phyloP scores from a whole-genome alignment of 2,888 invertebrate genomes.

The Netelia virgata region DNA sequence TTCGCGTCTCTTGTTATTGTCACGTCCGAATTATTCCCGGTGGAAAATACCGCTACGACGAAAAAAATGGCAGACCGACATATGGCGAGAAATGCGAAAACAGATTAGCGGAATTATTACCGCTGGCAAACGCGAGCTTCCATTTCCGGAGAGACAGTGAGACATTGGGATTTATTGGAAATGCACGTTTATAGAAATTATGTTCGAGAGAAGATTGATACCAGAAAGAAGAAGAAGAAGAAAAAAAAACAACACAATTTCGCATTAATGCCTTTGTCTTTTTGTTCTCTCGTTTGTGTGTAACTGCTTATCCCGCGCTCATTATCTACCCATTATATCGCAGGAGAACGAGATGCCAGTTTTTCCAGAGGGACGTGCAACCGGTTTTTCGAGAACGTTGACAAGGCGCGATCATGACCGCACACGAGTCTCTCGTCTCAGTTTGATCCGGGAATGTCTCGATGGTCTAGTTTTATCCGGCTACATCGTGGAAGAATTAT shows the following conservation, averaged over 20 bases:
- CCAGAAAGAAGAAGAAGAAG: neutral
- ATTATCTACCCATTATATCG: constrained; percentile 6
- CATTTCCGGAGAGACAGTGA: constrained; percentile 14
- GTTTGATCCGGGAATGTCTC: constrained; percentile 58
- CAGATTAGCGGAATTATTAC: constrained; percentile 36
- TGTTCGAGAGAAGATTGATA: neutral
- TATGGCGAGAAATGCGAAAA: constrained; percentile 21
- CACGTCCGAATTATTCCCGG: neutral
- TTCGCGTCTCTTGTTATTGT: constrained; percentile 13
- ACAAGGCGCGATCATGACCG: constrained; percentile 18
- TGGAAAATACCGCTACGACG: neutral
- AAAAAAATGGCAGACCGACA: neutral
- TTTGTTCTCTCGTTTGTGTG: neutral
- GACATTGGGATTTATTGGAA: neutral
- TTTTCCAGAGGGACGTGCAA: constrained; percentile 1
- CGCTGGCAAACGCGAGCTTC: neutral
- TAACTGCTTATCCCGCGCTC: neutral
- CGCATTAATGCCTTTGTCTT: neutral
- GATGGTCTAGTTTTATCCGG: constrained; percentile 46
- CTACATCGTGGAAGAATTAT: neutral
- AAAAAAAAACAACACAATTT: neutral
- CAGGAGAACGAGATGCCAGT: neutral
- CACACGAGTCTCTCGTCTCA: neutral
- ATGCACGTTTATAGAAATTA: neutral
- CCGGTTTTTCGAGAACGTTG: constrained; percentile 36